Base-by-base conservation (phyloP, 2,888 invertebrate species). In the Nowickia ferox region DNA sequence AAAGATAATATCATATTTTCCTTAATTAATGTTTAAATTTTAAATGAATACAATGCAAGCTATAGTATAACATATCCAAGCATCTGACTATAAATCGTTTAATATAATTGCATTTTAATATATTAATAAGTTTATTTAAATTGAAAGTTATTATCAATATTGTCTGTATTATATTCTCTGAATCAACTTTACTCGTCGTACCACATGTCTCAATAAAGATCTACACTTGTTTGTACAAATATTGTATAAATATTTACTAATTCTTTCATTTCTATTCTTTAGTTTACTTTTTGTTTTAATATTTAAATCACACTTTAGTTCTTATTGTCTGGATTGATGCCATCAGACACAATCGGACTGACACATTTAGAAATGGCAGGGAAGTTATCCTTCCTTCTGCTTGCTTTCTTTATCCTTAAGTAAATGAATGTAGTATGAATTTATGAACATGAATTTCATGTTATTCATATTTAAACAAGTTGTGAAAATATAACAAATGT, bases 231-330 rank as follows among this genome's bases (percentile, higher is more conserved):
- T 55, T 79, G 30, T 38, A 30, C 42, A 66, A 44, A 51, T 66
- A 46, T 74, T 74, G 59, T 53, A 53, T 51, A 75, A 75, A 82
- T 82, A 82, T 82, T 82, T 77, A 65, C 42, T 48, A 72, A 66
- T 80, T 17, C 65, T 74, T 59, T 83, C 57, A 71, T 61, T 63
- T 55, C 30, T 42, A 59, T 82, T 76, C 17, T 76, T 46, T 19
- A 17, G 9, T 10, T 19, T 30, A 30, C 30, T 61, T 11, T 66
- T 46, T 46, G 30, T 15, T 22, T 79, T 46, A 42, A 22, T 82
- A 65, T 71, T 77, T 65, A 71, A 65, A 77, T 83, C 71, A 83
- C 82, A 83, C 82, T 83, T 83, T 74, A 51, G 48, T 77, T 59
- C 57, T 65, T 71, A 65, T 76, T 44, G 80, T 81, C 66, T 68